A percentile compares a stretch with the other conserved stretches of the same genome.
Evolutionary conservation across 2,113 vertebrate species (phyloP).

Genomic region (Charadrius vociferus): DNA sequence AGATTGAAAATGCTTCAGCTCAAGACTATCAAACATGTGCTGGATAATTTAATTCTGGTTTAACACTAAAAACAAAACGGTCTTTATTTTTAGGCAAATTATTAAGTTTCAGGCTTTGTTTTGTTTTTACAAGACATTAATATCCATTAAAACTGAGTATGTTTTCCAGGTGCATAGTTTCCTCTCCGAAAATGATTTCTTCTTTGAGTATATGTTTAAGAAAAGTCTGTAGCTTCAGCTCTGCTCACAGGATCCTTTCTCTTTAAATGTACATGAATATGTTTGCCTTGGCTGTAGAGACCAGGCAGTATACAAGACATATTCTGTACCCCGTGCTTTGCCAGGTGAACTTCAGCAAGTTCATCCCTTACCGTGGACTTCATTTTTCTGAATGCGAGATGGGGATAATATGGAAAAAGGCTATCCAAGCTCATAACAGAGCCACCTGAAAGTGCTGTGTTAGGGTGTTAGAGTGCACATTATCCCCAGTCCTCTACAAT

Average conservation of each 20-base stretch:
- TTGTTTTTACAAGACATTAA: slow-evolving; percentile 39
- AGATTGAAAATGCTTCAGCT: background rate
- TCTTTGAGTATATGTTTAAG: background rate
- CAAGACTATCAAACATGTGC: background rate
- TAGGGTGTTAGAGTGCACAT: background rate
- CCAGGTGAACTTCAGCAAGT: slow-evolving; percentile 28
- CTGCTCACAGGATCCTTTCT: slow-evolving; percentile 39
- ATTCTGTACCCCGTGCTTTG: background rate
- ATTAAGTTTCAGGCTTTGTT: slow-evolving; percentile 24
- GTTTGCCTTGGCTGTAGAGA: slow-evolving; percentile 48
- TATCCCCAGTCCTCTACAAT: background rate
- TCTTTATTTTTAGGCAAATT: slow-evolving; percentile 36
- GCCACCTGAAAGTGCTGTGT: background rate
- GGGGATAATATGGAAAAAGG: background rate
- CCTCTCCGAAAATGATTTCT: background rate
- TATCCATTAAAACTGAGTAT: slow-evolving; percentile 13
- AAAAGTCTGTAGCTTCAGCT: background rate
- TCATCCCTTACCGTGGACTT: background rate
- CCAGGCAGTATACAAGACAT: background rate
- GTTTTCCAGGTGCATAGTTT: slow-evolving; percentile 38
- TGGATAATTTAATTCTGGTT: background rate
- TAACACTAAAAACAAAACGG: background rate
- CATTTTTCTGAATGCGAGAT: background rate
- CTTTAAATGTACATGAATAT: slow-evolving; percentile 8
- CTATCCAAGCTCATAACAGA: background rate